phyloP scores from a whole-genome alignment of 35 echinoderm and acorn worm genomes.

The Apostichopus japonicus region DNA sequence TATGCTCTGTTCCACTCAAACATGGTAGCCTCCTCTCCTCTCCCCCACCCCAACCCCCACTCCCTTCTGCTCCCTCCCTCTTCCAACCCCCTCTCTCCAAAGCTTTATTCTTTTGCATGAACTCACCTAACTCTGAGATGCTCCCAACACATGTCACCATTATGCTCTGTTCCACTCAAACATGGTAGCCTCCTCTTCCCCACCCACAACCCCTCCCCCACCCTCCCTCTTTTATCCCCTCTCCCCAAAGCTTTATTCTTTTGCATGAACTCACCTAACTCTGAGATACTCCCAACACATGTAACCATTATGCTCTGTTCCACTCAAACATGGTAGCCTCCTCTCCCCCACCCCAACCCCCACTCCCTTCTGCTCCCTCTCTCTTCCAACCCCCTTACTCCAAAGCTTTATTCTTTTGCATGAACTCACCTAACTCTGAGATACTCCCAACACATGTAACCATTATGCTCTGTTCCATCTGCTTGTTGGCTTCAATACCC shows the following conservation, averaged over 20 bases:
- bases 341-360: not conserved
- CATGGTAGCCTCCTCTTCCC: no score
- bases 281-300: constrained; percentile 92
- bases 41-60: not conserved
- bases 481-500: constrained; percentile 70
- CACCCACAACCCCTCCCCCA: not conserved
- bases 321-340: constrained; percentile 71
- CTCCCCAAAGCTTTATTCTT: not conserved
- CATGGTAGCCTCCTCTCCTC: constrained; percentile 60
- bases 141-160: constrained; percentile 96
- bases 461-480: constrained; percentile 90
- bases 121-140: constrained; percentile 89
- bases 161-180: constrained; percentile 94
- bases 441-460: constrained; percentile 97
- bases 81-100: not conserved
- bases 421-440: constrained; percentile 83
- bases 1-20: constrained; percentile 83
- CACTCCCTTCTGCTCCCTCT: not conserved
- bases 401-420: not conserved
- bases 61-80: not conserved
- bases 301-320: constrained; percentile 94
- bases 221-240: not conserved
- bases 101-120: not conserved
- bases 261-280: constrained; percentile 79
- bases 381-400: not conserved